phyloP scores from a whole-genome alignment of 1,140 invertebrate genomes.

The Holotrichia oblita region DNA sequence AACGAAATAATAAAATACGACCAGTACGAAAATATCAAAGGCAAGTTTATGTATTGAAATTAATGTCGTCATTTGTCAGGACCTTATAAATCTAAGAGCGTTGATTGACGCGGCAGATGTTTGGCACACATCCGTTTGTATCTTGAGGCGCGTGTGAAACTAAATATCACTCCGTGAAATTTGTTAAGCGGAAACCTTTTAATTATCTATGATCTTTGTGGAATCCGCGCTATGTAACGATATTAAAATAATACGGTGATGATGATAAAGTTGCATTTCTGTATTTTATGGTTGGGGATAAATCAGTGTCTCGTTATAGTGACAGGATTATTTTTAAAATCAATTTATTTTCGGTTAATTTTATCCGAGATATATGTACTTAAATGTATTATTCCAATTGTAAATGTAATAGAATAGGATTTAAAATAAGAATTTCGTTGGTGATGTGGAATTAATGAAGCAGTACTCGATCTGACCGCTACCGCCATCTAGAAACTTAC shows the following conservation, averaged over 20 bases:
- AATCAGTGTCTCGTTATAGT: background rate
- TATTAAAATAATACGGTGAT: conserved; percentile 12
- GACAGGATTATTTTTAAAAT: background rate
- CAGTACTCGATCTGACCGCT: no score
- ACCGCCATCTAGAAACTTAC: no score
- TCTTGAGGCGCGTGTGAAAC: no score
- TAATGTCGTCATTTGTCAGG: conserved; percentile 20
- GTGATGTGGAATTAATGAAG: no score
- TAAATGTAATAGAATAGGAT: no score
- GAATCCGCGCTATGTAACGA: no score
- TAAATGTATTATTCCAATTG: no score
- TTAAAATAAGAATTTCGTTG: no score
- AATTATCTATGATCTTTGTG: background rate
- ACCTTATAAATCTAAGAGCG: background rate
- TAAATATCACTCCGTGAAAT: background rate
- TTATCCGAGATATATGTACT: no score
- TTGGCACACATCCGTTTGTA: no score
- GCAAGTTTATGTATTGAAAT: background rate
- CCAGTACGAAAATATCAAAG: background rate
- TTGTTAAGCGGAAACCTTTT: background rate
- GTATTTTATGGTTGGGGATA: background rate
- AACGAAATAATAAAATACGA: background rate
- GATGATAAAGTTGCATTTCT: background rate
- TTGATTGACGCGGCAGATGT: conserved; percentile 20
- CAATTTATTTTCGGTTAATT: background rate